Evolutionary conservation across 2,888 invertebrate genomes (phyloP), one percentile per base, ranked within the genome.

Genomic region (Sarcophaga carnaria): DNA sequence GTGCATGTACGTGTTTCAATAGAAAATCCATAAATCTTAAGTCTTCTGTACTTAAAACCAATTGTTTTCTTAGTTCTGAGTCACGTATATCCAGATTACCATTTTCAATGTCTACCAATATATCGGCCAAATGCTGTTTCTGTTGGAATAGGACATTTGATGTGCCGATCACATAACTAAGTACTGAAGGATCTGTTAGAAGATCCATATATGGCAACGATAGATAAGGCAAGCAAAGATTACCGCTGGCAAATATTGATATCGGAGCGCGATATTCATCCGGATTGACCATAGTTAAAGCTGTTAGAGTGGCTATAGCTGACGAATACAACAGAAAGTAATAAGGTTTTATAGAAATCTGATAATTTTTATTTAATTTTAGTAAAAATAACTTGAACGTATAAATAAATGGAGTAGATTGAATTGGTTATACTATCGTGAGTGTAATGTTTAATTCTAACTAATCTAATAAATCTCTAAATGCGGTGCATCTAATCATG

Each of bases 81-180:
- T 98, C 98, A 63, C 91, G 90, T 47, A 96, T 96, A 91, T 99
- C 98, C 91, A 99, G 96, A 91, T 97, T 96, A 89, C 96, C 96
- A 89, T 96, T 97, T 92, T 97, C 97, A 79, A 97, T 95, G 94
- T 98, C 98, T 3, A 99, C 96, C 79, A 99, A 94, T 22, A 98
- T 97, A 94, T 99, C 99, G 87, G 98, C 97, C 74, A 99, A 94
- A 91, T 98, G 97, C 87, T 97, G 95, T 91, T 98, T 98, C 93
- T 99, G 99, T 92, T 98, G 98, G 92, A 99, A 99, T 60, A 99
- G 94, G n/a, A 98, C 97, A 94, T 99, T 99, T 20, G 99, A 99
- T n/a, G 99, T 99, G 62, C 99, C 99, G 83, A 99, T 97, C 67
- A 98, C 95, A 93, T 97, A 97, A 47, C 97, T 97, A 87, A 96